These are phyloP conservation scores for Corella eumyota DNA, from an alignment of 23 tunicate genomes.

Conservation along the genomic window DNA sequence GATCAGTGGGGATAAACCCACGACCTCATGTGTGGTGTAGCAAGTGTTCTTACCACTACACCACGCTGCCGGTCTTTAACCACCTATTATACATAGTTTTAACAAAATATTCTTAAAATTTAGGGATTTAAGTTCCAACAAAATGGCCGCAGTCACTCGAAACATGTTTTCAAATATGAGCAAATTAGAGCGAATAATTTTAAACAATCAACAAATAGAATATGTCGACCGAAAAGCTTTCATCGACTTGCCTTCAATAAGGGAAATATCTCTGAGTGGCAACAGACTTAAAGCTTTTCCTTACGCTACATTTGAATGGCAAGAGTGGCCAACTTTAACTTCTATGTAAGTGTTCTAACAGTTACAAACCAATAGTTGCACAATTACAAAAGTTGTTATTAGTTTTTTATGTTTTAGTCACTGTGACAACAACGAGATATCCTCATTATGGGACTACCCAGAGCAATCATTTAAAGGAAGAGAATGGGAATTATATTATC, in stretches of 20 bases:
- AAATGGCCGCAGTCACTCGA: slow-evolving; percentile 6
- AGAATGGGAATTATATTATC: slow-evolving; percentile 21
- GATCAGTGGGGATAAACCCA: no score
- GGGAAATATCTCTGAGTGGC: slow-evolving; percentile 7
- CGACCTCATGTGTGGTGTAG: no score
- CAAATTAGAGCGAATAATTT: slow-evolving; percentile 4
- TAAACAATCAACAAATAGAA: slow-evolving; percentile 19
- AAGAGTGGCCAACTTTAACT: slow-evolving; percentile 9
- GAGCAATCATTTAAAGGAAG: slow-evolving; percentile 13
- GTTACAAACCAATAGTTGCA: no score
- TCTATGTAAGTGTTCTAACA: slow-evolving; percentile 22
- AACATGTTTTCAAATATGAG: slow-evolving; percentile 4
- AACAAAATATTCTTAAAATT: background rate
- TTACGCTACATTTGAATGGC: slow-evolving; percentile 20
- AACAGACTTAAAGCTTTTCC: slow-evolving; percentile 12
- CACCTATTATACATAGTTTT: no score
- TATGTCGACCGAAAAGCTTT: slow-evolving; percentile 16
- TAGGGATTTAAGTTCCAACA: slow-evolving; percentile 26
- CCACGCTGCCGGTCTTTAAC: no score
- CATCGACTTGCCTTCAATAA: slow-evolving; percentile 5
- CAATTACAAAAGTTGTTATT: no score
- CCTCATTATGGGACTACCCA: slow-evolving; percentile 7
- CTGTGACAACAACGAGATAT: slow-evolving; percentile 17
- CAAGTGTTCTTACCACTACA: no score
- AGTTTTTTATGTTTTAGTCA: no score